phyloP scores from a whole-genome alignment of 2,888 invertebrate genomes.

The Adineta ricciae region DNA sequence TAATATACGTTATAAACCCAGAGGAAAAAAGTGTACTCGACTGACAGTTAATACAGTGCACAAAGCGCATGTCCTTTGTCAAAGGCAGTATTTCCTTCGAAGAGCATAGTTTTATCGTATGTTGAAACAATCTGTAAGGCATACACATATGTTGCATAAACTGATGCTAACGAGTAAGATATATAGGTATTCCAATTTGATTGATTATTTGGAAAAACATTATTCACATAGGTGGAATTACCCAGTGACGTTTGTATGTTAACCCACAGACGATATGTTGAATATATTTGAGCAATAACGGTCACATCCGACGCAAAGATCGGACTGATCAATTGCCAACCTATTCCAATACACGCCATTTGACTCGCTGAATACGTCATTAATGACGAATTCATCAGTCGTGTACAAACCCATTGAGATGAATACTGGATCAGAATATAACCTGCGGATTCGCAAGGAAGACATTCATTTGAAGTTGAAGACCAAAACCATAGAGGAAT shows the following conservation, averaged over 20 bases:
- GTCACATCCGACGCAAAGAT: not conserved
- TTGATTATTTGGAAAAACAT: not conserved
- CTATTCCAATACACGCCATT: not conserved
- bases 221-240: not conserved
- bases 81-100: not conserved
- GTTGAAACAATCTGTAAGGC: not conserved
- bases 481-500: not conserved
- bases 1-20: no score
- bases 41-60: not conserved
- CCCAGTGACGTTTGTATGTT: not conserved
- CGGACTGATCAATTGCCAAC: not conserved
- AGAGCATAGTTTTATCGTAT: not conserved
- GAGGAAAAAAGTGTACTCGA: not conserved
- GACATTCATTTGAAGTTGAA: not conserved
- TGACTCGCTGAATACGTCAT: not conserved
- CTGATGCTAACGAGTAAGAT: not conserved
- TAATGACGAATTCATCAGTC: not conserved
- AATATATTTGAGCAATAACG: not conserved
- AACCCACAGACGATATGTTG: not conserved
- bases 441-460: not conserved
- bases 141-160: not conserved
- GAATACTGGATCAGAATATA: not conserved
- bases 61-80: not conserved
- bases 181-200: not conserved
- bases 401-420: not conserved